phyloP scores from a whole-genome alignment of 2,888 invertebrate genomes.

The Euzetes globulus region DNA sequence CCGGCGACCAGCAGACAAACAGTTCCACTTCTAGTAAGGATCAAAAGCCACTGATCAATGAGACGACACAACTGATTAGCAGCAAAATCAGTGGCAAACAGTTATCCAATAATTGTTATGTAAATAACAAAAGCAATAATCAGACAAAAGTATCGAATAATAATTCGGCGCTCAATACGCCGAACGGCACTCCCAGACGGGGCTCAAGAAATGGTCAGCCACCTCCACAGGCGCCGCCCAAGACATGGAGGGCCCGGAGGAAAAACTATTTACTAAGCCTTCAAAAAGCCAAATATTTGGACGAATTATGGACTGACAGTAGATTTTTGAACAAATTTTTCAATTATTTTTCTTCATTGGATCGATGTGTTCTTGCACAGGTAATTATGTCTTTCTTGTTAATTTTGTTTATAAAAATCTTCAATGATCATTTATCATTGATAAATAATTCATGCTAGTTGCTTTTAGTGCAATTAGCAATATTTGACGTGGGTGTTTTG shows the following conservation, averaged over 20 bases:
- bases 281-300: slow-evolving; percentile 53
- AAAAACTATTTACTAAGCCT: slow-evolving; percentile 35
- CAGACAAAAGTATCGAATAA: neutral
- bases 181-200: neutral
- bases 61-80: slow-evolving; percentile 4
- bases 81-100: slow-evolving; percentile 8
- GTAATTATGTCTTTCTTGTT: no score
- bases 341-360: slow-evolving; percentile 67
- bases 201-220: slow-evolving; percentile 27
- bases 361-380: slow-evolving; percentile 70
- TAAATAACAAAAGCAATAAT: neutral
- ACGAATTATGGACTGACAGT: slow-evolving; percentile 72
- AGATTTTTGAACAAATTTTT: slow-evolving; percentile 77
- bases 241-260: slow-evolving; percentile 34
- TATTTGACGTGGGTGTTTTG: no score
- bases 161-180: neutral
- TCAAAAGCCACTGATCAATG: neutral
- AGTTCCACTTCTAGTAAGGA: neutral
- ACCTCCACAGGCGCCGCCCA: slow-evolving; percentile 36
- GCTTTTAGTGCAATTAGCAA: no score
- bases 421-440: no score
- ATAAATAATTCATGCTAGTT: no score
- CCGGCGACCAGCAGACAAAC: neutral
- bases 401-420: no score
- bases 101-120: neutral